phyloP scores from a whole-genome alignment of 2,113 vertebrate genomes.

The Epinephelus moara region DNA sequence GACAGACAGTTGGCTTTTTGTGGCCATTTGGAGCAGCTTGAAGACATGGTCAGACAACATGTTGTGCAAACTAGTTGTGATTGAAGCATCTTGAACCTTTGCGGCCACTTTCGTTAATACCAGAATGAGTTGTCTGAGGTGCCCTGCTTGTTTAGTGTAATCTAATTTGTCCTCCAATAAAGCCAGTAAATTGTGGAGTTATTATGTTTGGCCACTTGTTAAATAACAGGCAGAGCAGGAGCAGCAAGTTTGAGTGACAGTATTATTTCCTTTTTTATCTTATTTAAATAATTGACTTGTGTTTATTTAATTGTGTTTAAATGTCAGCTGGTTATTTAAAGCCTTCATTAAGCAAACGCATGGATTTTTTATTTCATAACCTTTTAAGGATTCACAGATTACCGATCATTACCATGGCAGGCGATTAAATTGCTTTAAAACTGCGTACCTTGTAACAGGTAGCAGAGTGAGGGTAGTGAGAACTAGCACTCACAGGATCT shows the following conservation, averaged over 20 bases:
- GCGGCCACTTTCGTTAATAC: neutral
- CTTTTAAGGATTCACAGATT: slow-evolving; percentile 9
- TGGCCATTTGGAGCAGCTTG: neutral
- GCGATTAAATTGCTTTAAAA: slow-evolving; percentile 22
- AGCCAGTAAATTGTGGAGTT: neutral
- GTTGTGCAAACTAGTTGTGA: neutral
- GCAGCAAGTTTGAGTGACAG: neutral
- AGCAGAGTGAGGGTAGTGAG: slow-evolving; percentile 10
- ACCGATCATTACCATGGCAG: neutral
- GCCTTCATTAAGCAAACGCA: neutral
- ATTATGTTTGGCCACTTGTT: slow-evolving; percentile 5
- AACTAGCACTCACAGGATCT: slow-evolving; percentile 40
- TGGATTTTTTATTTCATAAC: neutral
- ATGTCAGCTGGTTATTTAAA: slow-evolving; percentile 11
- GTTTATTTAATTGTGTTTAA: neutral
- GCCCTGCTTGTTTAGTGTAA: neutral
- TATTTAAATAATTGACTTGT: slow-evolving; percentile 5
- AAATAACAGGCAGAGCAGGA: slow-evolving; percentile 11
- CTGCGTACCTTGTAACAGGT: slow-evolving; percentile 32
- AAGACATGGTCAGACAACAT: neutral
- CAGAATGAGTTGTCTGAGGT: neutral
- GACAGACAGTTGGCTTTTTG: no score
- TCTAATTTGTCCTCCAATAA: slow-evolving; percentile 6
- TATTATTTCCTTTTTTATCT: neutral
- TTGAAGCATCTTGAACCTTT: neutral